Evolutionary conservation across 2,797 vertebrate species (phyloP).

Genomic region (Microctenopoma lineatum): DNA sequence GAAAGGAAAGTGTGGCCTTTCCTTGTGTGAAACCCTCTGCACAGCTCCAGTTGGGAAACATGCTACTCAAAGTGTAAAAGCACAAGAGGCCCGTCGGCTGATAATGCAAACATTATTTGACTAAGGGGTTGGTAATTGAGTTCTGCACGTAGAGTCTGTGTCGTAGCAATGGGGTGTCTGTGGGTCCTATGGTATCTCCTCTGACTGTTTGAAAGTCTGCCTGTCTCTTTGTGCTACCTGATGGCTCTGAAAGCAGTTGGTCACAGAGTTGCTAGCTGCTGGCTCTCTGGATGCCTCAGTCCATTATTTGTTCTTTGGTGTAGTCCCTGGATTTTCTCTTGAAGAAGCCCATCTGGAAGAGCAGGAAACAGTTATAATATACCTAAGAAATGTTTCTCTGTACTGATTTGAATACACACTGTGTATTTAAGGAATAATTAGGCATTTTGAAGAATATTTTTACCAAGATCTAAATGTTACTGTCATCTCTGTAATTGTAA

Average conservation of each 20-base stretch:
- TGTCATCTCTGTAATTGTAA: neutral
- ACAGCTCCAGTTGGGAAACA: neutral
- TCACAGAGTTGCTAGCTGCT: constrained; percentile 79
- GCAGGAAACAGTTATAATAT: constrained; percentile 46
- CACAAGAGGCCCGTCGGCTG: constrained; percentile 13
- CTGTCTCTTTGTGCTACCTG: constrained; percentile 43
- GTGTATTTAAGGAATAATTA: neutral
- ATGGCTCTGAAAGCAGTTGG: constrained; percentile 22
- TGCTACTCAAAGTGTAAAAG: constrained; percentile 11
- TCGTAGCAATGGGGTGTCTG: constrained; percentile 49
- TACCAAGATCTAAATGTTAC: neutral
- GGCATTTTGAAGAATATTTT: neutral
- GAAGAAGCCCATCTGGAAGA: constrained; percentile 93
- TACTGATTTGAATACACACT: neutral
- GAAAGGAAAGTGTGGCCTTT: constrained; percentile 4
- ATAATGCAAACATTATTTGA: constrained; percentile 42
- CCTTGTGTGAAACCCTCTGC: constrained; percentile 1
- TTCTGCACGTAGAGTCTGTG: constrained; percentile 39
- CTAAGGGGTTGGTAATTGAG: constrained; percentile 11
- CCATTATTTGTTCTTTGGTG: constrained; percentile 86
- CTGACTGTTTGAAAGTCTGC: constrained; percentile 43
- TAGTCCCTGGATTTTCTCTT: constrained; percentile 94
- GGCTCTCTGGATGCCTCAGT: constrained; percentile 63
- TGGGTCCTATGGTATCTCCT: constrained; percentile 46
- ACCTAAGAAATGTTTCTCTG: neutral